Base-by-base conservation (phyloP, 64 coral and sea anemone species). In the Montipora cactus region DNA sequence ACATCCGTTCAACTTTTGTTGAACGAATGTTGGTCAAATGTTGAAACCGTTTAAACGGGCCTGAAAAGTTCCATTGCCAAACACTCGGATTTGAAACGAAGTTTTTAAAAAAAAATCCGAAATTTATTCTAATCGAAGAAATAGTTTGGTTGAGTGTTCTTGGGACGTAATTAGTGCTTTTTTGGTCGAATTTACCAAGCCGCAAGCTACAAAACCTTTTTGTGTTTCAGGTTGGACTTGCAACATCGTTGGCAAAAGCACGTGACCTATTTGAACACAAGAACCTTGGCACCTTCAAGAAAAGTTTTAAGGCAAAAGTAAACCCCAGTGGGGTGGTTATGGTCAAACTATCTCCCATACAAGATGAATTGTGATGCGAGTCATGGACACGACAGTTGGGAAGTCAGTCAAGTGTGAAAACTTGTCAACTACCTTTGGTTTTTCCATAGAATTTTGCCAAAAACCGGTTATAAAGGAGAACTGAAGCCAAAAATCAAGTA, bases 261-360 rank as follows among this genome's bases (percentile, higher is more conserved):
- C 78, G 95, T 75, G 95, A 96, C 48, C 92, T 96, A 12, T 96
- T 91, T 75, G 86, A 74, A 67, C 95, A 96, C 45, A 84, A 88
- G 53, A 88, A 96, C 75, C 93, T 96, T 25, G 95, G 95, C 1
- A 80, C 14, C 2, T 96, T 94, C 10, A 92, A 91, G n/a, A 90
- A 73, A 51, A 75, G 87, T 7, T 96, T 96, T 59, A 96, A 19
- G 84, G 95, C 92, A 20, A 96, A 93, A 96, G 95, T 96, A n/a
- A 96, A 96, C 48, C 95, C 95, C 19, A 96, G 77, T 91, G 95
- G 95, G 59, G 95, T 96, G 49, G 92, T 96, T 1, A 96, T 96
- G 95, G 92, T 96, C 7, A 96, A 90, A 94, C 18, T 96, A 7
- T 91, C 95, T 16, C 91, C 95, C 18, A 49, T 64, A 44, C 62